A percentile compares a stretch with the other conserved stretches of the same genome.
Conservation (phyloP, 2,797 vertebrate species). For the Numenius phaeopus region DNA sequence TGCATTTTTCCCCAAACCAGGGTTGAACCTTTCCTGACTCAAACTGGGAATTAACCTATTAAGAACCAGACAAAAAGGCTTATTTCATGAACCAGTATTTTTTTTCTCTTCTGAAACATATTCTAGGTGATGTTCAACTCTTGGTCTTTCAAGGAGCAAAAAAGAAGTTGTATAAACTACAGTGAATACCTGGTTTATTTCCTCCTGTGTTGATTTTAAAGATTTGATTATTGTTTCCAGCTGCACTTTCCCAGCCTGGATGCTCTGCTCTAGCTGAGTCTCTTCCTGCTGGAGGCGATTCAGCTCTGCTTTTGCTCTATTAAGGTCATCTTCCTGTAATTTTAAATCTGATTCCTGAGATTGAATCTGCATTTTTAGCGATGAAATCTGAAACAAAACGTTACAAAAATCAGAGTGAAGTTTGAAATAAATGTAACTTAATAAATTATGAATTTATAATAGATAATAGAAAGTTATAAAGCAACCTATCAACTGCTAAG, state of each 20-base stretch:
- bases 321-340: conserved; percentile 93
- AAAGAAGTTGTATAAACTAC: neutral
- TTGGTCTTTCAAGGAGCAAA: neutral
- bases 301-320: conserved; percentile 90
- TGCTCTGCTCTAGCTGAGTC: conserved; percentile 93
- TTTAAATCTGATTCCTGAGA: conserved; percentile 94
- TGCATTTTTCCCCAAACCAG: neutral
- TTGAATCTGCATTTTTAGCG: conserved; percentile 93
- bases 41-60: neutral
- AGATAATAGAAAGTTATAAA: neutral
- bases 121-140: neutral
- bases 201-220: conserved; percentile 95
- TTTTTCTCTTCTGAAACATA: neutral
- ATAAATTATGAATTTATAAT: neutral
- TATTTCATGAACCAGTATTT: neutral
- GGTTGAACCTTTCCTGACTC: neutral
- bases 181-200: conserved; percentile 92
- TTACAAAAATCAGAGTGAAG: neutral
- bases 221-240: conserved; percentile 98
- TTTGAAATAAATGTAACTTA: neutral
- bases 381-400: conserved; percentile 86
- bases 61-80: neutral
- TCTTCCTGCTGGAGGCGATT: conserved; percentile 93
- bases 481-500: neutral
- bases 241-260: conserved; percentile 93